Base-by-base conservation (phyloP, 2,888 invertebrate species). In the Ferdinandea cuprea region DNA sequence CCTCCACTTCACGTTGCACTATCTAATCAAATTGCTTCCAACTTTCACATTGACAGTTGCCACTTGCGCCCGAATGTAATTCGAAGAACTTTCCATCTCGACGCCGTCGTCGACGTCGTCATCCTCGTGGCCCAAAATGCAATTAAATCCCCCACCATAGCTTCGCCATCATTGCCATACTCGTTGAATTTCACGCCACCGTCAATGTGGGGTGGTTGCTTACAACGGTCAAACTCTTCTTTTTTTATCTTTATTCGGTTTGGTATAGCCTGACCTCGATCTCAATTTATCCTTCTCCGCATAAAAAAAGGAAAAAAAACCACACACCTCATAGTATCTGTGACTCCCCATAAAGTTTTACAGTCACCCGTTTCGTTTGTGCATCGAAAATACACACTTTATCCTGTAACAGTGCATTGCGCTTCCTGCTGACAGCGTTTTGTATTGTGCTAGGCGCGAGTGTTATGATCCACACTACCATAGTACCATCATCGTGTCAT, bases 1-100 rank as follows among this genome's bases (percentile, higher is more conserved):
- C 44, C 40, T 56, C 28, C 28, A 15, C 9, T 11, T 11, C 9
- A n/a, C n/a, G 19, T n/a, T 19, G 44, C 44, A 19, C 17, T 65
- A 56, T 65, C 74, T 74, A 66, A 74, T 74, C 65, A 74, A 58
- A 66, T 74, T 74, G 74, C 48, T 48, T 30, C 58, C 65, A 65
- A 65, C 74, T 74, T 74, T 74, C 21, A 42, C 40, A 58, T 66
- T 50, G 74, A 66, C 74, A 74, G 50, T 66, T 74, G 58, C 48
- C 74, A 58, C 65, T 74, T 66, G 48, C 32, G 72, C 65, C 42
- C 74, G 40, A 58, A 58, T 74, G 74, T 65, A 74, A 73, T 73
- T 58, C 32, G 42, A 25, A 35, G 48, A 56, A 58, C 48, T 48
- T 56, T 58, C 48, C 13, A 35, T 19, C 21, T 56, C 35, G 15